Conservation (phyloP, 2,888 invertebrate genomes). For the Caenorhabditis doughertyi region DNA sequence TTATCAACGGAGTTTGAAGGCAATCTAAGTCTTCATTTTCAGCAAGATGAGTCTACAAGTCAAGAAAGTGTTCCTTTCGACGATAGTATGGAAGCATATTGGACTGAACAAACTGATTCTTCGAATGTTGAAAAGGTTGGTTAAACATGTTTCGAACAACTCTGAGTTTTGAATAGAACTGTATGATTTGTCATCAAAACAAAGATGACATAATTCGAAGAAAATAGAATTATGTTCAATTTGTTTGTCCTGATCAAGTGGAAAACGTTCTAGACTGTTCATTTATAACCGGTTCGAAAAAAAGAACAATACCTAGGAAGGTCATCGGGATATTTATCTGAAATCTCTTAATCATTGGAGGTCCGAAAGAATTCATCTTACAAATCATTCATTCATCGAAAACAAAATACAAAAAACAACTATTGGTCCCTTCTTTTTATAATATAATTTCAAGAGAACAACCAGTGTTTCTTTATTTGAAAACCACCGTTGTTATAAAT, state of each 20-base stretch:
- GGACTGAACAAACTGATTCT: constrained; percentile 35
- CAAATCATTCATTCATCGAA: too few species aligned
- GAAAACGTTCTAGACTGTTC: not conserved
- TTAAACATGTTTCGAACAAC: not conserved
- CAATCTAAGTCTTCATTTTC: not conserved
- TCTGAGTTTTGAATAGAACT: not conserved
- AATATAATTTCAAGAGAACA: too few species aligned
- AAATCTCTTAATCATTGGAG: not conserved
- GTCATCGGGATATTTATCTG: not conserved
- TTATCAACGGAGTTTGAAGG: not conserved
- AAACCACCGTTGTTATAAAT: too few species aligned
- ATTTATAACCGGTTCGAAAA: not conserved
- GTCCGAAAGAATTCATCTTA: not conserved
- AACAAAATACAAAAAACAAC: too few species aligned
- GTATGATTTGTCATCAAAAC: not conserved
- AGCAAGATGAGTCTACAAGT: constrained; percentile 17
- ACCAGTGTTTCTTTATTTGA: too few species aligned
- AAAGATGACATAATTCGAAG: too few species aligned
- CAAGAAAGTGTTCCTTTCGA: constrained; percentile 24
- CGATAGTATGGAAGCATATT: constrained; percentile 38
- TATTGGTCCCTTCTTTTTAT: too few species aligned
- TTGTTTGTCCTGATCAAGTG: too few species aligned
- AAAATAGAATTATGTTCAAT: too few species aligned
- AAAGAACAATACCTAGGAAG: too few species aligned
- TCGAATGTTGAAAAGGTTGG: constrained; percentile 28